A percentile compares a stretch with the other conserved stretches of the same genome.
phyloP scores from a whole-genome alignment of 2,888 invertebrate genomes.

The Ptilodon capucinus region DNA sequence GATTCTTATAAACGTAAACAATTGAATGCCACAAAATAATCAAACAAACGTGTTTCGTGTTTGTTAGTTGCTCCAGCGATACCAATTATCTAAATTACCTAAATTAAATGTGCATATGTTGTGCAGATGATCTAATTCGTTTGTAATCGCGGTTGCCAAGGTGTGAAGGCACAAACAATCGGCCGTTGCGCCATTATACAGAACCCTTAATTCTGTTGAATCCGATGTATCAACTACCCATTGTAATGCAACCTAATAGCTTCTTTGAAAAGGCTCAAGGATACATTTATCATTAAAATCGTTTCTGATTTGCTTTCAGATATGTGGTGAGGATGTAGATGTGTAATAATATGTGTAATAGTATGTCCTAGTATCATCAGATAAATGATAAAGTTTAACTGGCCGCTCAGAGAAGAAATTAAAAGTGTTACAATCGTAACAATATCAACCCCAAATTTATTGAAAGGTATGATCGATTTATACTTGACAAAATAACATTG shows the following conservation, averaged over 20 bases:
- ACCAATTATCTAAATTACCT: slow-evolving; percentile 18
- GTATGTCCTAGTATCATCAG: no score
- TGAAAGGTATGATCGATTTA: no score
- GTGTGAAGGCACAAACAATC: slow-evolving; percentile 45
- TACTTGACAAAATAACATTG: no score
- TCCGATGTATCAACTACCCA: slow-evolving; percentile 43
- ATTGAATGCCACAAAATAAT: no score
- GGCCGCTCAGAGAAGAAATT: no score
- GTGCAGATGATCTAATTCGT: slow-evolving; percentile 32
- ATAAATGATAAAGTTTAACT: no score
- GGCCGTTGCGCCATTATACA: slow-evolving; percentile 25
- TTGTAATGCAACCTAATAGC: slow-evolving; percentile 39
- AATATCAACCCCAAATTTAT: no score
- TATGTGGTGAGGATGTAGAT: not conserved
- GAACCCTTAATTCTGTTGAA: slow-evolving; percentile 47
- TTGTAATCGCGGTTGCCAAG: slow-evolving; percentile 40
- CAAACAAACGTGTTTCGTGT: not conserved
- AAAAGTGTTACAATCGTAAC: no score
- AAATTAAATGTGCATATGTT: slow-evolving; percentile 25
- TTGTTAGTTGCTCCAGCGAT: slow-evolving; percentile 2
- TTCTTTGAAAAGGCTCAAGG: slow-evolving; percentile 33
- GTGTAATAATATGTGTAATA: not conserved
- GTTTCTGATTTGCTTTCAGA: not conserved
- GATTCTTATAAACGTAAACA: no score
- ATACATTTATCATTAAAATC: slow-evolving; percentile 3